phyloP scores from a whole-genome alignment of 2,797 vertebrate genomes.

The Oophaga sylvatica region DNA sequence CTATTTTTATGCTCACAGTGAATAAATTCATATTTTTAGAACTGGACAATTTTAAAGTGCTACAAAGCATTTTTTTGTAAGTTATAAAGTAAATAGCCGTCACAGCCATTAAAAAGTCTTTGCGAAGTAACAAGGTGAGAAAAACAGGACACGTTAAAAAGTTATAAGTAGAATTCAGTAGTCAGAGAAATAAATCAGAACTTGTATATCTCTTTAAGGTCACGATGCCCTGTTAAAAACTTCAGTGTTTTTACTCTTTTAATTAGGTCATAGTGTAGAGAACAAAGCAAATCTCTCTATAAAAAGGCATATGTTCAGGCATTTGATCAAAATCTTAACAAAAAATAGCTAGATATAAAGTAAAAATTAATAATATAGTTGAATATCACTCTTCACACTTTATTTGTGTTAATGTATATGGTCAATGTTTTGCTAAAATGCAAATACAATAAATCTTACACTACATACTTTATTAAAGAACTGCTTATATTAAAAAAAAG shows the following conservation, averaged over 20 bases:
- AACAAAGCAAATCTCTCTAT: constrained; percentile 14
- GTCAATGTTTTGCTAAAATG: no score
- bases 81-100: not conserved
- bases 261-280: constrained; percentile 40
- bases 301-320: constrained; percentile 9
- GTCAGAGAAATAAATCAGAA: constrained; percentile 19
- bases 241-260: constrained; percentile 23
- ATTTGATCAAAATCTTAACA: not conserved
- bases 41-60: no score
- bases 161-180: constrained; percentile 20
- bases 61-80: not conserved
- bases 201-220: constrained; percentile 29
- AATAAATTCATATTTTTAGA: no score
- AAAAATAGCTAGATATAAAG: not conserved
- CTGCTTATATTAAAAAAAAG: no score
- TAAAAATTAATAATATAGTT: not conserved
- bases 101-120: not conserved
- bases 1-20: no score
- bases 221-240: constrained; percentile 21
- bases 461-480: no score
- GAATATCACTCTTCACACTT: not conserved
- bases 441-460: no score
- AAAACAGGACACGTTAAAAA: constrained; percentile 7
- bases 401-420: not conserved
- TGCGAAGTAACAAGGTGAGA: not conserved